These are phyloP conservation scores for Chirona hameri DNA, from an alignment of 2,888 invertebrate genomes.

Conservation along the genomic window DNA sequence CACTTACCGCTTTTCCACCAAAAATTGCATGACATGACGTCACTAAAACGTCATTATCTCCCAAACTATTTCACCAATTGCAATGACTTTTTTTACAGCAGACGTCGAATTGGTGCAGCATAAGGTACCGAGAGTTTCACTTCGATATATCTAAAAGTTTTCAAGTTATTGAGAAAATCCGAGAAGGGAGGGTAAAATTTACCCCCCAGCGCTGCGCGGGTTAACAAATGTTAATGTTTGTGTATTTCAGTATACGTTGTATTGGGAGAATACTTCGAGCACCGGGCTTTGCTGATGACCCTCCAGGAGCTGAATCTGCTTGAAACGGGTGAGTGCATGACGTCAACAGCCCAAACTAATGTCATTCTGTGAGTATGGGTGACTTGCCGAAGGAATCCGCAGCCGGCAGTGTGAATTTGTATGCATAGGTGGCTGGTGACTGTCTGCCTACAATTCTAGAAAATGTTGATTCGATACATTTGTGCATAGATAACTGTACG, in stretches of 20 bases:
- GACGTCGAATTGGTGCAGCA: no score
- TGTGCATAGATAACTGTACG: no score
- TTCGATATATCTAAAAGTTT: background rate
- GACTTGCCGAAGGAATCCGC: constrained; percentile 42
- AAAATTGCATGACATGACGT: background rate
- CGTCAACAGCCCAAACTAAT: background rate
- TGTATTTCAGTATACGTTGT: constrained; percentile 77
- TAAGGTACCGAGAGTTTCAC: background rate
- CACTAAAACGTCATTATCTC: no score
- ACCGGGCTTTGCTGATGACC: constrained; percentile 83
- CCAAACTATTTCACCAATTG: no score
- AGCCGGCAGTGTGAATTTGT: background rate
- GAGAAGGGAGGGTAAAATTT: no score
- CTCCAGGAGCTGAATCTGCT: constrained; percentile 76
- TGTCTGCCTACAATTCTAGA: constrained; percentile 53
- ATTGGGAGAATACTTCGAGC: constrained; percentile 84
- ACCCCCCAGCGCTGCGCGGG: no score
- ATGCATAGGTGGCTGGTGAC: constrained; percentile 46
- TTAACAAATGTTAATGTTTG: background rate
- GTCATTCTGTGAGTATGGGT: constrained; percentile 56
- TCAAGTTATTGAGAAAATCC: no score
- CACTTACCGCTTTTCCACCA: background rate
- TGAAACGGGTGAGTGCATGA: constrained; percentile 60
- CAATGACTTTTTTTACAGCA: no score
- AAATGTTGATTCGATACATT: background rate